These are phyloP conservation scores for Pempheris klunzingeri DNA, from an alignment of 2,797 vertebrate species.

Conservation along the genomic window DNA sequence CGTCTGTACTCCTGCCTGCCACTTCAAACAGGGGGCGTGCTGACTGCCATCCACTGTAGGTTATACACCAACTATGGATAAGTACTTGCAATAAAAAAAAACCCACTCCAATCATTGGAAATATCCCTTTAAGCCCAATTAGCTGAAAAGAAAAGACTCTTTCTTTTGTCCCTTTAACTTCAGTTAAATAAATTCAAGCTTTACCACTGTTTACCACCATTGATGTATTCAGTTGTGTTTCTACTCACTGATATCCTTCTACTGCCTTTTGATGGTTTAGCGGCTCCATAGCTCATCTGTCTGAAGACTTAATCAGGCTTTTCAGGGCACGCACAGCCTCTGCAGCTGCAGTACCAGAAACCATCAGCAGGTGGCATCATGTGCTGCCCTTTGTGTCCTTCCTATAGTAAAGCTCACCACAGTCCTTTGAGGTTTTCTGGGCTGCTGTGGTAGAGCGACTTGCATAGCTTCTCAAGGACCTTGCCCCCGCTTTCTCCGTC, in stretches of 20 bases:
- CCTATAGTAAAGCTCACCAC: conserved; percentile 18
- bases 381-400: neutral
- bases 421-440: conserved; percentile 57
- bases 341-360: conserved; percentile 28
- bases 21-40: too few species aligned
- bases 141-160: neutral
- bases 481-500: conserved; percentile 44
- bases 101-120: too few species aligned
- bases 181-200: neutral
- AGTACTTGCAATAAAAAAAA: too few species aligned
- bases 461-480: conserved; percentile 67
- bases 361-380: conserved; percentile 47
- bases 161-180: neutral
- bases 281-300: neutral
- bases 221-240: neutral
- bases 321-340: neutral
- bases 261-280: neutral
- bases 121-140: neutral
- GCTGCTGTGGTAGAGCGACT: conserved; percentile 38
- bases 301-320: neutral
- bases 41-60: too few species aligned
- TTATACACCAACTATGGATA: too few species aligned
- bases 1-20: too few species aligned
- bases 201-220: too few species aligned
- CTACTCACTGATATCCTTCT: neutral